Conservation (phyloP, 2,888 invertebrate genomes). For the Limulus polyphemus region DNA sequence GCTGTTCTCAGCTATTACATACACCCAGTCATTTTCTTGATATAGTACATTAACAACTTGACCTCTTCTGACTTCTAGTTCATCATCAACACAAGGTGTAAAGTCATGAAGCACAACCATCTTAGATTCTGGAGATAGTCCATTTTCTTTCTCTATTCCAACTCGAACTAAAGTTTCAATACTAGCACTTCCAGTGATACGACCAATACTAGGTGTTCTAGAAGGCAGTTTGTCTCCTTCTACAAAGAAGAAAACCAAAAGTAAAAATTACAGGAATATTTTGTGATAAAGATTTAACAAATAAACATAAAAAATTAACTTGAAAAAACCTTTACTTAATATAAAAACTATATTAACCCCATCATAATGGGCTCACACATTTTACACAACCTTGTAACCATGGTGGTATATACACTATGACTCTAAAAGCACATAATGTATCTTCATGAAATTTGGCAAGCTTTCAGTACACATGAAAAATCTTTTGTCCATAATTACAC, state of each 20-base stretch:
- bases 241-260: constrained; percentile 35
- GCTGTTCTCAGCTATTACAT: constrained; percentile 73
- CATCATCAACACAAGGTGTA: constrained; percentile 87
- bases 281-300: too few relatives aligned
- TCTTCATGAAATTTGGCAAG: too few relatives aligned
- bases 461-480: too few relatives aligned
- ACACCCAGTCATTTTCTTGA: constrained; percentile 93
- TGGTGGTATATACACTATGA: too few relatives aligned
- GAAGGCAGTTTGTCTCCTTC: constrained; percentile 58
- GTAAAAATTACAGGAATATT: not conserved
- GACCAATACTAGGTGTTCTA: constrained; percentile 70
- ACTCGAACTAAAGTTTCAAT: constrained; percentile 79
- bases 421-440: too few relatives aligned
- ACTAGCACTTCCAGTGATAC: constrained; percentile 87
- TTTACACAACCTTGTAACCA: too few relatives aligned
- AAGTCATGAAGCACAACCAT: constrained; percentile 92
- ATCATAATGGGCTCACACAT: too few relatives aligned
- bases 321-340: too few relatives aligned
- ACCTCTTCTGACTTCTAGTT: constrained; percentile 76
- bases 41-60: constrained; percentile 84
- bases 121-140: constrained; percentile 79
- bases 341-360: too few relatives aligned
- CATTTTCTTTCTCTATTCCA: constrained; percentile 84
- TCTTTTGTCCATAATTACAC: too few relatives aligned
- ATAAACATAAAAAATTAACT: too few relatives aligned